Conservation (phyloP, 64 coral and sea anemone genomes). For the Acropora yongei region DNA sequence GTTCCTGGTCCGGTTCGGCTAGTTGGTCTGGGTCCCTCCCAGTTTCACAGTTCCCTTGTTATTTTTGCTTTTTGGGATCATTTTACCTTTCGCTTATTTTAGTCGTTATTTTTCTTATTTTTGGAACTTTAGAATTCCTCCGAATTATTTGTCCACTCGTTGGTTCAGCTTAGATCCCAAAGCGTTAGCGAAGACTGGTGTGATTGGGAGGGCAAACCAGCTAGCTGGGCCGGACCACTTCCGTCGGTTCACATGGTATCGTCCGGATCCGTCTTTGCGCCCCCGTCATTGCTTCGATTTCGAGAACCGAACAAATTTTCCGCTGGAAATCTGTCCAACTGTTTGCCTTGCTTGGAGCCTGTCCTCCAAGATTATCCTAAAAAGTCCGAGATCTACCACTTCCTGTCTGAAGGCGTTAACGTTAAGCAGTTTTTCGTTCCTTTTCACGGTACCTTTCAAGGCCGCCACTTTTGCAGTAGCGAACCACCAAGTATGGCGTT, state of each 20-base stretch:
- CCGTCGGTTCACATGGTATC: no score
- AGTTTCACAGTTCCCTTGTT: no score
- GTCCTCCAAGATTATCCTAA: no score
- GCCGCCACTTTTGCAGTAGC: no score
- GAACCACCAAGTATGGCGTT: no score
- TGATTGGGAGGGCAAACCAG: background rate
- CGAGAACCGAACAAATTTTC: background rate
- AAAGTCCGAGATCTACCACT: no score
- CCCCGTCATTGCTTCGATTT: background rate
- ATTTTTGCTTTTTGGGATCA: background rate
- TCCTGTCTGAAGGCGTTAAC: no score
- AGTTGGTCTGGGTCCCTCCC: conserved; percentile 27
- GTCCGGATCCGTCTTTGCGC: background rate
- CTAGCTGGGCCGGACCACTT: background rate
- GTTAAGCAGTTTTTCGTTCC: no score
- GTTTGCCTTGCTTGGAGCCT: background rate
- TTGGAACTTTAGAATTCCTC: no score
- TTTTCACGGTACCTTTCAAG: no score
- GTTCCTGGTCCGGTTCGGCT: conserved; percentile 38
- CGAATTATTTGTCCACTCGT: conserved; percentile 2
- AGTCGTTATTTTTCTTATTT: no score
- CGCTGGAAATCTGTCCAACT: conserved; percentile 34
- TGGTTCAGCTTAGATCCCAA: conserved; percentile 6
- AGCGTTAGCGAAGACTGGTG: background rate
- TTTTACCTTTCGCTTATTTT: background rate